phyloP scores from a whole-genome alignment of 2,797 vertebrate genomes.

The Enteromius argenteus region DNA sequence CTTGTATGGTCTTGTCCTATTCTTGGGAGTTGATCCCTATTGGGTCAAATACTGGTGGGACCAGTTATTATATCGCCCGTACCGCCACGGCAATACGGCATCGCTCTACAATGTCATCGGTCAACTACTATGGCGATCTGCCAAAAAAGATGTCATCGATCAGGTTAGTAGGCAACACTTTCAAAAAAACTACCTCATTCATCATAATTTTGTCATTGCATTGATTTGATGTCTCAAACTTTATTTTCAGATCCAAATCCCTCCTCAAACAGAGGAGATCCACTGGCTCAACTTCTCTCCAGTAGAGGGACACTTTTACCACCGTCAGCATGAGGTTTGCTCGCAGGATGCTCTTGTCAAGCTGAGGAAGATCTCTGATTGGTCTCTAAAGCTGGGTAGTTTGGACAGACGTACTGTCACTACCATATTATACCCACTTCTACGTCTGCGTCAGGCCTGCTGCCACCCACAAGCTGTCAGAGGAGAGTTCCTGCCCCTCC shows the following conservation, averaged over 20 bases:
- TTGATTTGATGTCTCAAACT: neutral
- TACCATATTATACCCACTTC: slow-evolving; percentile 91
- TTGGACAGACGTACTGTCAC: slow-evolving; percentile 93
- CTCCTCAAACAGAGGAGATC: slow-evolving; percentile 93
- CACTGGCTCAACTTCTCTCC: slow-evolving; percentile 98
- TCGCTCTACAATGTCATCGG: slow-evolving; percentile 89
- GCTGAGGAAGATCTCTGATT: slow-evolving; percentile 96
- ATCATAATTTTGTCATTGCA: neutral
- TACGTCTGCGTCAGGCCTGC: slow-evolving; percentile 96
- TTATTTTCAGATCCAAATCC: slow-evolving; percentile 91
- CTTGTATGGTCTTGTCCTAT: slow-evolving; percentile 95
- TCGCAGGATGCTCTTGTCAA: slow-evolving; percentile 95
- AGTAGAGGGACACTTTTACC: slow-evolving; percentile 98
- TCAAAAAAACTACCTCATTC: neutral
- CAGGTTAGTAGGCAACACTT: slow-evolving; percentile 79
- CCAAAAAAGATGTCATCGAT: slow-evolving; percentile 97
- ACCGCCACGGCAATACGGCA: slow-evolving; percentile 88
- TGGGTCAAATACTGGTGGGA: slow-evolving; percentile 98
- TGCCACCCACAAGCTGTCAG: slow-evolving; percentile 98
- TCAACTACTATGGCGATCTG: slow-evolving; percentile 93
- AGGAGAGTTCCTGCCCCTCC: slow-evolving; percentile 95
- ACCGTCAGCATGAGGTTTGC: slow-evolving; percentile 97
- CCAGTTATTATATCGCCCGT: slow-evolving; percentile 92
- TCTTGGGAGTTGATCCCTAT: slow-evolving; percentile 95
- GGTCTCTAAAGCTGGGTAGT: slow-evolving; percentile 94